phyloP scores from a whole-genome alignment of 2,888 invertebrate genomes.

The Portevinia maculata region DNA sequence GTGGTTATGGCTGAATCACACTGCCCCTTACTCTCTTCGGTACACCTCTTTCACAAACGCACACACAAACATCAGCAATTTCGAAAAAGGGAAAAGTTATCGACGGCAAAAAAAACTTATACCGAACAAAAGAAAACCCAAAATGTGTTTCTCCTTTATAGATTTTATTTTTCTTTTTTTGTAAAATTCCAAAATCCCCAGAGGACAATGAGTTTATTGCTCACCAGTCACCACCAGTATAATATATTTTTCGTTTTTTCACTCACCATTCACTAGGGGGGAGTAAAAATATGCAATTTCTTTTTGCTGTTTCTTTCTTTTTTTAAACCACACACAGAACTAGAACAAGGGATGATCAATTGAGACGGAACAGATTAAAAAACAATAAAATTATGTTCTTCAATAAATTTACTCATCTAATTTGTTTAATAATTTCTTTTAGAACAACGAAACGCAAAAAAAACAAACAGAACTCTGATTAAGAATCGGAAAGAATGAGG shows the following conservation, averaged over 20 bases:
- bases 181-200: conserved; percentile 28
- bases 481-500: conserved; percentile 31
- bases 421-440: conserved; percentile 4
- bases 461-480: conserved; percentile 32
- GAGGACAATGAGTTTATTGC: conserved; percentile 33
- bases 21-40: conserved; percentile 14
- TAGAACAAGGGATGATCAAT: conserved; percentile 30
- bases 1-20: conserved; percentile 56
- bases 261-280: conserved; percentile 47
- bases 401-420: not conserved
- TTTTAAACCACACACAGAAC: conserved; percentile 28
- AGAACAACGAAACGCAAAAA: not conserved
- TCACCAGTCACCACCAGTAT: conserved; percentile 13
- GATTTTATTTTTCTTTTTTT: conserved; percentile 27
- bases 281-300: conserved; percentile 20
- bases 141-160: conserved; percentile 57
- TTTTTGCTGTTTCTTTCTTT: conserved; percentile 9
- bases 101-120: conserved; percentile 38
- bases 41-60: conserved; percentile 16
- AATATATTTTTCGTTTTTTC: conserved; percentile 17
- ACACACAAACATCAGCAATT: conserved; percentile 26
- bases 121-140: conserved; percentile 56
- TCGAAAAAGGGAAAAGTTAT: conserved; percentile 63
- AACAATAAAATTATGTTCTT: not conserved
- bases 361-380: conserved; percentile 5